Evolutionary conservation across 2,113 vertebrate genomes (phyloP), one percentile per base, ranked within the genome.

Genomic region (Mellivora capensis): DNA sequence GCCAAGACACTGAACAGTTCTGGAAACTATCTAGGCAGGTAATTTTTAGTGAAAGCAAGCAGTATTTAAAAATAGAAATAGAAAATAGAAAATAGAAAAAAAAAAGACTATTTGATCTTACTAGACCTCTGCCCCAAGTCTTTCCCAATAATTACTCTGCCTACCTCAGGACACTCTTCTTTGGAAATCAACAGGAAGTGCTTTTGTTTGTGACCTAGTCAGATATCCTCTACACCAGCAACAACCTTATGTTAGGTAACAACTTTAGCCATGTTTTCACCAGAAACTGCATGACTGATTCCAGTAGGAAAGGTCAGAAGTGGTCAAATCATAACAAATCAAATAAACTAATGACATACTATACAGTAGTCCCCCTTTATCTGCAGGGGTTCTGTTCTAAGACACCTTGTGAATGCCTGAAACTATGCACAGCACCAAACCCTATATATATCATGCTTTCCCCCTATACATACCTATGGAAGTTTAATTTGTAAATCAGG

Each of bases 341-440:
- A 90, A 96, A 85, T 87, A 88, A 94, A 79, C 44, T 59, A 81
- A 84, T 42, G 21, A 81, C 71, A 82, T 59, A 87, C 25, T 95
- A 17, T 74, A n/a, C 13, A 76, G 42, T 47, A 77, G 74, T 18
- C 47, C 31, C 9, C 76, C 47, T 52, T 52, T 52, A 79, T 20
- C 47, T 52, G 47, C 47, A 79, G 76, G 18, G 76, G 31, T 20
- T 79, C 20, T 79, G 76, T 79, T 49, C 47, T 44, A 52, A 21
- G 76, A 79, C 47, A 18, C 44, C 47, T 34, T 21, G 29, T n/a
- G 47, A 31, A 79, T 52, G 76, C 47, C 76, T 79, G 47, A 52
- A 49, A 79, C 47, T 2, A 2, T 5, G 4, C 29, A 34, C 5
- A 31, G 47, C 76, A 34, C 76, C 29, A 9, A 79, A 20, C 44